Conservation (phyloP, 2,888 invertebrate genomes). For the Tenthredo scrophulariae region DNA sequence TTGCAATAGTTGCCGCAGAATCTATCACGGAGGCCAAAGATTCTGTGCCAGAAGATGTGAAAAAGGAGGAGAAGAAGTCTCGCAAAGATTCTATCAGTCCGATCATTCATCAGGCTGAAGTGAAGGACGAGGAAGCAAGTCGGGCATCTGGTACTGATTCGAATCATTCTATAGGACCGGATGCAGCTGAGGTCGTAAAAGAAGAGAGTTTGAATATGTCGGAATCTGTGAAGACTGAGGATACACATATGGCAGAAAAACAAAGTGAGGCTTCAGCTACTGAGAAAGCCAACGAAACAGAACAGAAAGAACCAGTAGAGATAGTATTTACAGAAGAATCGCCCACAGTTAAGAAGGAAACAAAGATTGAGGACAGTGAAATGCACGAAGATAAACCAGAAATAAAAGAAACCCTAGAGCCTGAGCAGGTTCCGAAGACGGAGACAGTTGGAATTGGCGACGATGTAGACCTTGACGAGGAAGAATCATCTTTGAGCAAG, state of each 20-base stretch:
- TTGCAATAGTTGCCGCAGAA: constrained; percentile 35
- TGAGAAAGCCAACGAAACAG: constrained; percentile 57
- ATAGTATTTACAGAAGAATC: constrained; percentile 55
- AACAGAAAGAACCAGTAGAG: constrained; percentile 62
- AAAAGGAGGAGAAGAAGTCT: constrained; percentile 60
- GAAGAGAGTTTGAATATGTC: constrained; percentile 58
- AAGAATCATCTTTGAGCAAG: constrained; percentile 73
- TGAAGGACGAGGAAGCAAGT: constrained; percentile 62
- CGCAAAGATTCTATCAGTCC: constrained; percentile 61
- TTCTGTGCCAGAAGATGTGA: constrained; percentile 50
- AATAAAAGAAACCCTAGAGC: constrained; percentile 65
- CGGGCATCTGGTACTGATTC: constrained; percentile 55
- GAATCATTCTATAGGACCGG: constrained; percentile 52
- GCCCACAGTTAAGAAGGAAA: constrained; percentile 49
- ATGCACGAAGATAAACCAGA: constrained; percentile 65
- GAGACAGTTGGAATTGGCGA: constrained; percentile 75
- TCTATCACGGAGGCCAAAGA: constrained; percentile 51
- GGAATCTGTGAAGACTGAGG: constrained; percentile 67
- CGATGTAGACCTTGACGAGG: constrained; percentile 76
- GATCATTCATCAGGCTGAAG: constrained; percentile 59
- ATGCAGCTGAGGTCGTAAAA: constrained; percentile 60
- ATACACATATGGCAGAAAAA: constrained; percentile 60
- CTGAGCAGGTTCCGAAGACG: constrained; percentile 63
- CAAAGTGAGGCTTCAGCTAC: constrained; percentile 60
- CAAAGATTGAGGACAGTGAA: constrained; percentile 59